Conservation (phyloP, 2,113 vertebrate genomes). For the Chionis minor region DNA sequence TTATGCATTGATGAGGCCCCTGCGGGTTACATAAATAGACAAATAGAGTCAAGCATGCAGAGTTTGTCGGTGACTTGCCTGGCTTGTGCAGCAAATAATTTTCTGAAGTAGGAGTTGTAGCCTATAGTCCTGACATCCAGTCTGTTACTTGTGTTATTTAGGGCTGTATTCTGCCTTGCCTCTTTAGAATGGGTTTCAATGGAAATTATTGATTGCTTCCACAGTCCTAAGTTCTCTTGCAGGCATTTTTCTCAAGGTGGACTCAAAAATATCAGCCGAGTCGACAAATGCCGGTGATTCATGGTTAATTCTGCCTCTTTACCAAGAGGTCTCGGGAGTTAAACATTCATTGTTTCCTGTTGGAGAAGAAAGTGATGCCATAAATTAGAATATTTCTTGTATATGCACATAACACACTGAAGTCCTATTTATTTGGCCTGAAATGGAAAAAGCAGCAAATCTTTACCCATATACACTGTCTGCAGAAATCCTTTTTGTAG, state of each 20-base stretch:
- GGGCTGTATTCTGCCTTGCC: conserved; percentile 5
- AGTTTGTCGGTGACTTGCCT: not conserved
- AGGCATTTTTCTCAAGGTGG: conserved; percentile 44
- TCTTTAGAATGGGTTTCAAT: conserved; percentile 19
- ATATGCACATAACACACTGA: not conserved
- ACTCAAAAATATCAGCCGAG: conserved; percentile 6
- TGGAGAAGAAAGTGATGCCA: conserved; percentile 1
- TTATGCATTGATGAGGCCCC: conserved; percentile 1
- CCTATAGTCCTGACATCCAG: not conserved
- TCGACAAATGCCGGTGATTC: conserved; percentile 43
- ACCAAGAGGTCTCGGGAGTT: not conserved
- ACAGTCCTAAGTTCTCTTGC: not conserved
- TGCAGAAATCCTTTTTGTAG: not conserved
- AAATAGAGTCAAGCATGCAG: conserved; percentile 30
- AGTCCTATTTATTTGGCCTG: not conserved
- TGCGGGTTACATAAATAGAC: not conserved
- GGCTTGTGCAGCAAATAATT: conserved; percentile 22
- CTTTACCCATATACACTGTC: not conserved
- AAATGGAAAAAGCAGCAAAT: not conserved
- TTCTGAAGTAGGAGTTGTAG: not conserved
- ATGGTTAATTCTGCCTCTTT: conserved; percentile 19
- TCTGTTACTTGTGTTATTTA: conserved; percentile 39
- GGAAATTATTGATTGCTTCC: conserved; percentile 42
- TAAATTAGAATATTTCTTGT: conserved; percentile 32
- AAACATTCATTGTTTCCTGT: conserved; percentile 11